Evolutionary conservation across 2,113 vertebrate genomes (phyloP).

Genomic region (Origma solitaria): DNA sequence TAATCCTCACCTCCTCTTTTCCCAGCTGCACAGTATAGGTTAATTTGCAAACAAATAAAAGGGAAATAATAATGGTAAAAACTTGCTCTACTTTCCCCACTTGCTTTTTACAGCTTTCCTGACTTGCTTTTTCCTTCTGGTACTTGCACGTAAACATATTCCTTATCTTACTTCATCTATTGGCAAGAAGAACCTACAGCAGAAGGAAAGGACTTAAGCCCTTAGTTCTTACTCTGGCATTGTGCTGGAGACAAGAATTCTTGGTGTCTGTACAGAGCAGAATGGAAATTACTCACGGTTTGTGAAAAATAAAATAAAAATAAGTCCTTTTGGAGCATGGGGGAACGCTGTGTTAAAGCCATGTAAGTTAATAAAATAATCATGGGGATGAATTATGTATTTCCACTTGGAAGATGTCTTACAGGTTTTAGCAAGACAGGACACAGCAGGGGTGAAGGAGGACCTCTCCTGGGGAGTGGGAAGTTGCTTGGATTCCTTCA

Average conservation of each 20-base stretch:
- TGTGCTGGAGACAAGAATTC: background rate
- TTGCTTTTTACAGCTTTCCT: background rate
- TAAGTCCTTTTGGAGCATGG: background rate
- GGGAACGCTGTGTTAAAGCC: background rate
- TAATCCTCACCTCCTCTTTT: background rate
- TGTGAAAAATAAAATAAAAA: background rate
- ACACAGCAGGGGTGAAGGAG: background rate
- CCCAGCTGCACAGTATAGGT: no score
- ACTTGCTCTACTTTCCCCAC: background rate
- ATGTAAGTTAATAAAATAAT: slow-evolving; percentile 35
- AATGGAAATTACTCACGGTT: background rate
- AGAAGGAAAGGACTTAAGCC: background rate
- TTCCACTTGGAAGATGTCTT: background rate
- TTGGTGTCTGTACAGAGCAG: background rate
- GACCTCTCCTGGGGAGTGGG: background rate
- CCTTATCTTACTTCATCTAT: background rate
- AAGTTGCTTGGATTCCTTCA: background rate
- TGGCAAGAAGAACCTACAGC: background rate
- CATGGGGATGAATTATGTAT: background rate
- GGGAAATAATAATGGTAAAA: background rate
- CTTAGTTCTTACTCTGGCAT: background rate
- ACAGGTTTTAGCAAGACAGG: background rate
- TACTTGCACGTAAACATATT: background rate
- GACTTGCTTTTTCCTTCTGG: background rate
- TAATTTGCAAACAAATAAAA: background rate